Evolutionary conservation across 2,113 vertebrate genomes (phyloP), one percentile per base, ranked within the genome.

Genomic region (Reinhardtius hippoglossoides): DNA sequence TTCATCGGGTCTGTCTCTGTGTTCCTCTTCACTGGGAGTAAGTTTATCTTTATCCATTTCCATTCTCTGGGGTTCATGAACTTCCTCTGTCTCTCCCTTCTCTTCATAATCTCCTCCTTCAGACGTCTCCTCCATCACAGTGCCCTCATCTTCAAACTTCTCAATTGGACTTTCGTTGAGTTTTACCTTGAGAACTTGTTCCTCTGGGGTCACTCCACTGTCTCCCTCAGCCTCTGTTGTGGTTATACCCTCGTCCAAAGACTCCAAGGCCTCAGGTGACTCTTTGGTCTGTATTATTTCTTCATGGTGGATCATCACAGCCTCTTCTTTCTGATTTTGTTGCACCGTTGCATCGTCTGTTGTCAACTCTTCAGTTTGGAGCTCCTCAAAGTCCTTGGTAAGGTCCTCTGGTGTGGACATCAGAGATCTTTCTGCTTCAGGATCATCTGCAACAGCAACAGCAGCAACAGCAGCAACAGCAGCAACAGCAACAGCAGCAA

Each of bases 371-470:
- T 98, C 97, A 40, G 95, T 95, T 92, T 92, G 95, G 52, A 99
- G 88, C 80, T 96, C 95, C 77, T 99, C 97, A 91, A 99, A 98
- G 81, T 98, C 97, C 83, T 97, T 98, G 56, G 97, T 99, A 75
- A 99, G 95, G 87, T 99, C 97, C 64, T 98, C 97, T 60, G 97
- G 97, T 82, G 97, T 96, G 21, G 97, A 98, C 97, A 99, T 98
- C 9, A 96, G 88, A 13, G 96, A 96, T 80, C 97, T 92, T 88
- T 96, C 96, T 0, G 70, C 93, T 68, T 98, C 95, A 13, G 95
- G 94, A 31, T 95, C 94, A 2, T 92, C 94, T 81, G 65, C 82
- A 2, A 74, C 54, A 57, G 88, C 92, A 8, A 9, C 44, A 16
- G 44, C 44, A 48, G 44, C 46, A 5, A 18, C 46, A 5, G 46